These are phyloP conservation scores for Rhyacophila brunnea DNA, from an alignment of 1,140 invertebrate genomes.

Conservation along the genomic window DNA sequence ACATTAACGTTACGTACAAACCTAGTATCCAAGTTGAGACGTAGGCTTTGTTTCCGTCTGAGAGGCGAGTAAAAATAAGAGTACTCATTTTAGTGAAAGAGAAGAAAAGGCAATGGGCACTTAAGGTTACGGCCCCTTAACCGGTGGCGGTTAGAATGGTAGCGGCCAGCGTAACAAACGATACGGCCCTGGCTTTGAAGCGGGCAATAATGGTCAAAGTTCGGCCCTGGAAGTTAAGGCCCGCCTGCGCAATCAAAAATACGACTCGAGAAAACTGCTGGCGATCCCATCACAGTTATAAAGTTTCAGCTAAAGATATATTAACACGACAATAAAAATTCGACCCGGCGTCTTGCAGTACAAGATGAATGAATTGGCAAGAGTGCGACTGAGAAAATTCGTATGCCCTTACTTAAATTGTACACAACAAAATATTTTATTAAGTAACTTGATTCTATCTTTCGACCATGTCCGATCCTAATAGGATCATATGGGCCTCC, in stretches of 20 bases:
- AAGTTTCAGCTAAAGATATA: too few species aligned
- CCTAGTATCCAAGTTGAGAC: too few species aligned
- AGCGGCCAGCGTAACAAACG: slow-evolving; percentile 23
- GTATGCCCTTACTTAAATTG: too few species aligned
- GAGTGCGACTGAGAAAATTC: too few species aligned
- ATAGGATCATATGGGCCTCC: too few species aligned
- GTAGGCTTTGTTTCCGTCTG: too few species aligned
- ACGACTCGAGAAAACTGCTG: slow-evolving; percentile 6
- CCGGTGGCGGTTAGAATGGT: slow-evolving; percentile 22
- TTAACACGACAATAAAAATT: not conserved
- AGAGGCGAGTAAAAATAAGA: not conserved
- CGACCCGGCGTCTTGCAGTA: not conserved
- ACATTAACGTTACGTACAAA: too few species aligned
- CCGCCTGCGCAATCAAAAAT: slow-evolving; percentile 21
- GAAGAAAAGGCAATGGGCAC: slow-evolving; percentile 28
- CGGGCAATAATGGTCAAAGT: slow-evolving; percentile 26
- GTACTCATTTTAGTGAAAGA: not conserved
- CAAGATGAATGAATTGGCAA: too few species aligned
- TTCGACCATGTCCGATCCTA: too few species aligned
- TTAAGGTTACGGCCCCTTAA: slow-evolving; percentile 30
- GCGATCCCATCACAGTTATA: slow-evolving; percentile 2
- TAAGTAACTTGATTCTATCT: too few species aligned
- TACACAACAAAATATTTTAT: too few species aligned
- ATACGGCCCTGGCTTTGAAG: slow-evolving; percentile 22
- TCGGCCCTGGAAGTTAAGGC: slow-evolving; percentile 11